A percentile compares a stretch with the other conserved stretches of the same genome.
Conservation (phyloP, 2,888 invertebrate species). For the Molorchus minor region DNA sequence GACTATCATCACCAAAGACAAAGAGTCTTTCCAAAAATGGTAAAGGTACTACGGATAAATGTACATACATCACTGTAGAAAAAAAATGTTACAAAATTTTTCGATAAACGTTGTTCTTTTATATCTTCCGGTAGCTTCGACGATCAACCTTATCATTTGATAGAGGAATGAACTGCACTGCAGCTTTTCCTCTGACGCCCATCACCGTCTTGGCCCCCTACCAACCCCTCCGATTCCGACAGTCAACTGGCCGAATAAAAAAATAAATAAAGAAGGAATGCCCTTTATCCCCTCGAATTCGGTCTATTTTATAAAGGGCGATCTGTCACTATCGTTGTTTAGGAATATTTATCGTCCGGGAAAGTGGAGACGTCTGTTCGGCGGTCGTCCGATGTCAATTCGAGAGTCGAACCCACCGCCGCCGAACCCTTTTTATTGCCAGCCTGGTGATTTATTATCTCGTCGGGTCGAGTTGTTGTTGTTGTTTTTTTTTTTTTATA, state of each 20-base stretch:
- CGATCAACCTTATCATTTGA: no score
- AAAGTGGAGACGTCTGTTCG: slow-evolving; percentile 45
- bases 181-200: slow-evolving; percentile 26
- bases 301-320: slow-evolving; percentile 56
- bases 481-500: slow-evolving; percentile 6
- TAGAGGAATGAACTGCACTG: no score
- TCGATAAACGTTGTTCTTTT: no score
- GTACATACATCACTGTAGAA: no score
- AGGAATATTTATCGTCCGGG: slow-evolving; percentile 50
- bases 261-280: slow-evolving; percentile 52
- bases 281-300: slow-evolving; percentile 55
- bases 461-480: neutral
- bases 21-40: no score
- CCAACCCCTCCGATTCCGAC: slow-evolving; percentile 53
- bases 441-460: slow-evolving; percentile 14
- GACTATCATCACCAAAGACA: no score
- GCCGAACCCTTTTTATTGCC: slow-evolving; percentile 26
- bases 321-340: slow-evolving; percentile 58
- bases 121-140: no score
- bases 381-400: slow-evolving; percentile 38
- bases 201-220: slow-evolving; percentile 42
- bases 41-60: no score
- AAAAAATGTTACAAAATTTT: no score
- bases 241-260: slow-evolving; percentile 58
- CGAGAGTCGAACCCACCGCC: slow-evolving; percentile 16